phyloP scores from a whole-genome alignment of 2,888 invertebrate species.

The Griposia aprilina region DNA sequence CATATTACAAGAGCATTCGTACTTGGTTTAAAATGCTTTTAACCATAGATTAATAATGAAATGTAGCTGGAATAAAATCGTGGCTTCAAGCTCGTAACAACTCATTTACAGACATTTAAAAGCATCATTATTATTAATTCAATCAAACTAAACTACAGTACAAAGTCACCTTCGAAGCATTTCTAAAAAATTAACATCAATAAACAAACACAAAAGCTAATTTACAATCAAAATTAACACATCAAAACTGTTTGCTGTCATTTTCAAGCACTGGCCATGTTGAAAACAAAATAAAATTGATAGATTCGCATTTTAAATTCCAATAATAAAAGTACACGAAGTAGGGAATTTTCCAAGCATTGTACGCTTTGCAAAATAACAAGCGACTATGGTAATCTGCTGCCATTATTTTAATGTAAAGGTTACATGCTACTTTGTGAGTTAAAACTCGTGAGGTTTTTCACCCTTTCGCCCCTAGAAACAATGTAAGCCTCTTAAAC shows the following conservation, averaged over 20 bases:
- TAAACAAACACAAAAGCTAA: conserved; percentile 1
- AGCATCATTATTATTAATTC: background rate
- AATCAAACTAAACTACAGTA: background rate
- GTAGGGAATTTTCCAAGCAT: no score
- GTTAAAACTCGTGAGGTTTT: no score
- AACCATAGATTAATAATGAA: background rate
- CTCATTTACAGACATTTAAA: background rate
- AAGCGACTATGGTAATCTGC: no score
- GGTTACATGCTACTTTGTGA: no score
- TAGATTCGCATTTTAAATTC: no score
- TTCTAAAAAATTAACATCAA: background rate
- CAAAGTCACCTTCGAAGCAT: conserved; percentile 5
- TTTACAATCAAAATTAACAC: conserved; percentile 10
- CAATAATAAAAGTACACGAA: no score
- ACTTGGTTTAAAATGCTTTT: conserved; percentile 20
- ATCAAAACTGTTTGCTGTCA: conserved; percentile 24
- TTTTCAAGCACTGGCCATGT: conserved; percentile 18
- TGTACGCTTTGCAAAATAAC: no score
- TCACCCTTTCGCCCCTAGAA: no score
- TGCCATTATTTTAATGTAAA: no score
- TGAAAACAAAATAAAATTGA: no score
- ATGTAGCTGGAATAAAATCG: background rate
- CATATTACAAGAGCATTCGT: conserved; percentile 7
- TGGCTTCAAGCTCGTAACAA: background rate
- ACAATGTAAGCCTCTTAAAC: no score